Percentiles rank a stretch among this genome's conserved stretches.
Conservation (phyloP, 2,888 invertebrate species). For the Abrostola triplasia region DNA sequence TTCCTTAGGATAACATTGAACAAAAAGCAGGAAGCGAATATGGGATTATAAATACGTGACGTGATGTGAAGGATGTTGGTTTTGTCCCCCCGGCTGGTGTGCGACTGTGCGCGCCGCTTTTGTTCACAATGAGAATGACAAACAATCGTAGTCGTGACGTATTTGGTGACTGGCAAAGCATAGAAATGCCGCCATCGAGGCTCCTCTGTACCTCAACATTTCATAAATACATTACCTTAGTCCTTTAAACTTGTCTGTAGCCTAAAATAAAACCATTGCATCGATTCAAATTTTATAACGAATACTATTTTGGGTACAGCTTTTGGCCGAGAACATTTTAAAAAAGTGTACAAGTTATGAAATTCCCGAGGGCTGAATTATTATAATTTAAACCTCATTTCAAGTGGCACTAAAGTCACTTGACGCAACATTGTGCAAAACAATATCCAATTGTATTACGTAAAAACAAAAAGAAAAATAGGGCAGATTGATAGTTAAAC, state of each 20-base stretch:
- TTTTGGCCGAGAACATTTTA: not conserved
- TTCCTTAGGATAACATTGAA: slow-evolving; percentile 77
- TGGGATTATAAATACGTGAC: slow-evolving; percentile 85
- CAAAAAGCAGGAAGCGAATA: slow-evolving; percentile 85
- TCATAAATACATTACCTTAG: slow-evolving; percentile 33
- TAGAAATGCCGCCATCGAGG: slow-evolving; percentile 51
- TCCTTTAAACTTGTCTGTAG: slow-evolving; percentile 11
- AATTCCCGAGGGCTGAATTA: not conserved
- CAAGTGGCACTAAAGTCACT: not conserved
- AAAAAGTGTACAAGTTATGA: not conserved
- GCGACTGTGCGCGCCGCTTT: slow-evolving; percentile 62
- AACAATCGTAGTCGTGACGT: slow-evolving; percentile 71
- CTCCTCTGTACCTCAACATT: slow-evolving; percentile 39
- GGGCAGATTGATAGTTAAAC: slow-evolving; percentile 12
- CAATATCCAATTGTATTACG: too few species aligned
- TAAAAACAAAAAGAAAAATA: not conserved
- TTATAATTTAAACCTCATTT: not conserved
- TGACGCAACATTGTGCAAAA: not conserved
- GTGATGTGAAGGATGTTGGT: slow-evolving; percentile 83
- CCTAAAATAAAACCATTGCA: not conserved
- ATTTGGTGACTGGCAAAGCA: slow-evolving; percentile 52
- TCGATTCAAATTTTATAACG: not conserved
- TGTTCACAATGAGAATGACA: slow-evolving; percentile 77
- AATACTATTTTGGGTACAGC: not conserved
- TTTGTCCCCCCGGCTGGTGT: slow-evolving; percentile 71